Percentiles rank a stretch among this genome's conserved stretches.
Evolutionary conservation across 2,113 vertebrate genomes (phyloP).

Genomic region (Myocastor coypus): DNA sequence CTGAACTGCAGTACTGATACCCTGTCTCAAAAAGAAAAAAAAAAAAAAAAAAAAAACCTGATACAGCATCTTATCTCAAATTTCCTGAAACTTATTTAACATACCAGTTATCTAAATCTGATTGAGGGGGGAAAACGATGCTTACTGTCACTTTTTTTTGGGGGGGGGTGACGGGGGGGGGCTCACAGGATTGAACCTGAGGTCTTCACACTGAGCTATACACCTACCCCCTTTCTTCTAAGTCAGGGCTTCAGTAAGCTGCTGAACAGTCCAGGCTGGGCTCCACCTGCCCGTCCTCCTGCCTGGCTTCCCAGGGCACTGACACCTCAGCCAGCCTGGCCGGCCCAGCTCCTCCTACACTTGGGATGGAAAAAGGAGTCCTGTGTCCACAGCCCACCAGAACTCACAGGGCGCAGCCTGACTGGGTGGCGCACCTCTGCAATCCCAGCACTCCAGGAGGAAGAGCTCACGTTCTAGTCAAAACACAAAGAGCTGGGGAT

Average conservation of each 20-base stretch:
- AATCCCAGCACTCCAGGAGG: background rate
- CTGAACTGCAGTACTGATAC: background rate
- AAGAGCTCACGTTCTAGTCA: background rate
- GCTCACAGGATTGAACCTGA: background rate
- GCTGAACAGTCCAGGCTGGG: background rate
- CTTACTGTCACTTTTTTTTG: background rate
- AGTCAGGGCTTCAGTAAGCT: background rate
- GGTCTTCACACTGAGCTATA: background rate
- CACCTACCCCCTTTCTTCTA: background rate
- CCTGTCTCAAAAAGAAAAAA: too few species aligned
- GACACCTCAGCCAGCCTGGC: background rate
- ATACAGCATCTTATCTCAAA: background rate
- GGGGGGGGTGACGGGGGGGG: too few species aligned
- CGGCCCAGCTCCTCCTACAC: background rate
- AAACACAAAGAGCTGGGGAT: background rate
- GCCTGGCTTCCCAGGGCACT: background rate
- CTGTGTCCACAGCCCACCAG: background rate
- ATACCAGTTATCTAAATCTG: background rate
- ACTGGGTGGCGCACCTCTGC: background rate
- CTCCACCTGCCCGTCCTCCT: background rate
- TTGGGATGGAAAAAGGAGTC: background rate
- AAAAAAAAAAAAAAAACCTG: too few species aligned
- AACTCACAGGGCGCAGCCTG: background rate
- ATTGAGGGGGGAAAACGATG: background rate
- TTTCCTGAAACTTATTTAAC: background rate